Percentiles rank a stretch among this genome's conserved stretches.
Conservation (phyloP, 2,888 invertebrate genomes). For the Polyploca ridens region DNA sequence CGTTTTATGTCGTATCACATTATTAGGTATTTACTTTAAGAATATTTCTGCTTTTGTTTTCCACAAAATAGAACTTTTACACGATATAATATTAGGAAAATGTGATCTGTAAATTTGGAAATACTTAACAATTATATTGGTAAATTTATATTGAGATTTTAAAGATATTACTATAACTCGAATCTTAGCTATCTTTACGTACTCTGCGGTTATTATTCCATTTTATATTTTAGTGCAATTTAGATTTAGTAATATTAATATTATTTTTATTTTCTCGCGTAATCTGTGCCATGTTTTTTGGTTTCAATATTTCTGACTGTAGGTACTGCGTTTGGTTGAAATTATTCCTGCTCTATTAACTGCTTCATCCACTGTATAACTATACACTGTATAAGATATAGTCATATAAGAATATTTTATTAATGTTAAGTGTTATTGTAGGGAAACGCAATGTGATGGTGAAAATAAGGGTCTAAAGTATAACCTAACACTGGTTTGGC, state of each 20-base stretch:
- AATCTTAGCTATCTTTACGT: neutral
- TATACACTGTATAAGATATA: conserved; percentile 38
- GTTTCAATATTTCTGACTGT: conserved; percentile 37
- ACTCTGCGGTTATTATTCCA: conserved; percentile 36
- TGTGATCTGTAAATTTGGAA: conserved; percentile 35
- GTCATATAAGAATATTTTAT: conserved; percentile 52
- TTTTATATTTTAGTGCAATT: conserved; percentile 61
- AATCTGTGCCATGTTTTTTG: conserved; percentile 68
- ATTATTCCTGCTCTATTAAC: conserved; percentile 34
- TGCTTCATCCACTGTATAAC: conserved; percentile 27
- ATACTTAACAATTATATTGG: conserved; percentile 22
- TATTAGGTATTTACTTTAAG: conserved; percentile 21
- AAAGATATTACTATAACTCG: conserved; percentile 14
- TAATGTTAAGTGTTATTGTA: conserved; percentile 62
- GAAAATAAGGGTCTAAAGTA: conserved; percentile 77
- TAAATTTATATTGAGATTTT: conserved; percentile 32
- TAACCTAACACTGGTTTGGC: conserved; percentile 69
- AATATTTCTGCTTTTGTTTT: conserved; percentile 18
- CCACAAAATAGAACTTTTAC: conserved; percentile 23
- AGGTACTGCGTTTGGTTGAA: conserved; percentile 42
- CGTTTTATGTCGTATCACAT: conserved; percentile 29
- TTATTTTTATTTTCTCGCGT: conserved; percentile 27
- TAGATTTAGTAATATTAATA: conserved; percentile 53
- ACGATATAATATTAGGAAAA: conserved; percentile 22
- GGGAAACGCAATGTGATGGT: conserved; percentile 80